A percentile compares a stretch with the other conserved stretches of the same genome.
These are phyloP conservation scores for Phallusia fumigata DNA, from an alignment of 23 tunicate genomes.

Conservation along the genomic window DNA sequence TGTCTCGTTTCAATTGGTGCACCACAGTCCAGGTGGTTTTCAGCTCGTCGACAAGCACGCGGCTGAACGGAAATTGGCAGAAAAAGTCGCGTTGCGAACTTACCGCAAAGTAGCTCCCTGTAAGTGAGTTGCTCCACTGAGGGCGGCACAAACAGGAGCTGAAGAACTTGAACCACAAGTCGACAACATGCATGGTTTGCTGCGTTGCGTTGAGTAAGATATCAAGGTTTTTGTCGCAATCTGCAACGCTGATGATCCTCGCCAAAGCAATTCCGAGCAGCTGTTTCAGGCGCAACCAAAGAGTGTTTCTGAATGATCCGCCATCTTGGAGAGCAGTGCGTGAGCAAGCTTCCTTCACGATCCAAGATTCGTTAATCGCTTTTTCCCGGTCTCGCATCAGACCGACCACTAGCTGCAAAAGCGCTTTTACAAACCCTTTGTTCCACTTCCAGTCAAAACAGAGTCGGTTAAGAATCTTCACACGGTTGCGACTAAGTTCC, in stretches of 20 bases:
- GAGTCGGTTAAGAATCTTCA: slow-evolving; percentile 29
- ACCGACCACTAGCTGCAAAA: neutral
- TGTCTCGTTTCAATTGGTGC: neutral
- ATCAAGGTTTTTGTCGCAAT: slow-evolving; percentile 39
- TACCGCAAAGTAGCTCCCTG: slow-evolving; percentile 2
- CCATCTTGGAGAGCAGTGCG: slow-evolving; percentile 42
- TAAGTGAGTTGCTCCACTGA: slow-evolving; percentile 7
- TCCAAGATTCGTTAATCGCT: slow-evolving; percentile 11
- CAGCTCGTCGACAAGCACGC: neutral
- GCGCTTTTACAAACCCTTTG: neutral
- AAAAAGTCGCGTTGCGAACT: neutral
- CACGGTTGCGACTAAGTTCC: slow-evolving; percentile 33
- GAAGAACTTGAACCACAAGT: neutral
- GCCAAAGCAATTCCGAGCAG: slow-evolving; percentile 26
- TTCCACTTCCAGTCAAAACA: neutral
- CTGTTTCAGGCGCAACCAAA: slow-evolving; percentile 48
- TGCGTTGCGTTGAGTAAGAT: neutral
- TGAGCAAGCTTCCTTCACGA: slow-evolving; percentile 45
- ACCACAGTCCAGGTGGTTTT: slow-evolving; percentile 17
- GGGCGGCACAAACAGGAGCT: neutral
- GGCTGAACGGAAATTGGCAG: slow-evolving; percentile 23
- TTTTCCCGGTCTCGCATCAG: neutral
- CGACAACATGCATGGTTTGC: neutral
- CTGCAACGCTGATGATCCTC: slow-evolving; percentile 25
- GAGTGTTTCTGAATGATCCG: slow-evolving; percentile 53